Conservation (phyloP, 2,113 vertebrate species). For the Nerophis ophidion region DNA sequence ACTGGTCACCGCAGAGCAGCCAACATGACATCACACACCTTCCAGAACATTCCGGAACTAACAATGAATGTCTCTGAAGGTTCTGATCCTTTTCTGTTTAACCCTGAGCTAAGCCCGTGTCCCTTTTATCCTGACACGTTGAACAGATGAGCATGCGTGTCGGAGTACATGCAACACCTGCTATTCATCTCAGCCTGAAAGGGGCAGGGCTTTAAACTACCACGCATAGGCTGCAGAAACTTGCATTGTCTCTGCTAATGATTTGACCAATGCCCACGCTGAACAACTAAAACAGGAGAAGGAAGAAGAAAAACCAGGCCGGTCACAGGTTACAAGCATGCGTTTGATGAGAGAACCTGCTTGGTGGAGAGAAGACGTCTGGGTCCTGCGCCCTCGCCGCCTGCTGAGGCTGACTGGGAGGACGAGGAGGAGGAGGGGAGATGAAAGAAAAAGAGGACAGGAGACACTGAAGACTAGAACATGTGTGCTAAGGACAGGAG, state of each 20-base stretch:
- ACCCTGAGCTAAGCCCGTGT: background rate
- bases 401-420: slow-evolving; percentile 66
- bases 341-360: slow-evolving; percentile 58
- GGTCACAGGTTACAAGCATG: slow-evolving; percentile 38
- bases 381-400: slow-evolving; percentile 65
- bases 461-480: background rate
- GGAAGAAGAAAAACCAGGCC: background rate
- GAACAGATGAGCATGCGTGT: background rate
- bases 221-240: too few species aligned
- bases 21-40: background rate
- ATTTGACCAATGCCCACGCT: background rate
- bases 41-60: too few species aligned
- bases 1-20: background rate
- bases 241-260: too few species aligned
- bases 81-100: too few species aligned
- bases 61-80: too few species aligned
- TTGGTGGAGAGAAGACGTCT: slow-evolving; percentile 70
- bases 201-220: too few species aligned
- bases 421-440: background rate
- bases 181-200: background rate
- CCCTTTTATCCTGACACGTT: background rate
- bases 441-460: background rate
- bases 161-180: background rate
- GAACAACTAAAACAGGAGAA: background rate
- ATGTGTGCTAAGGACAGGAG: too few species aligned